Evolutionary conservation across 2,888 invertebrate genomes (phyloP), one percentile per base, ranked within the genome.

Genomic region (Acrobasis repandana): DNA sequence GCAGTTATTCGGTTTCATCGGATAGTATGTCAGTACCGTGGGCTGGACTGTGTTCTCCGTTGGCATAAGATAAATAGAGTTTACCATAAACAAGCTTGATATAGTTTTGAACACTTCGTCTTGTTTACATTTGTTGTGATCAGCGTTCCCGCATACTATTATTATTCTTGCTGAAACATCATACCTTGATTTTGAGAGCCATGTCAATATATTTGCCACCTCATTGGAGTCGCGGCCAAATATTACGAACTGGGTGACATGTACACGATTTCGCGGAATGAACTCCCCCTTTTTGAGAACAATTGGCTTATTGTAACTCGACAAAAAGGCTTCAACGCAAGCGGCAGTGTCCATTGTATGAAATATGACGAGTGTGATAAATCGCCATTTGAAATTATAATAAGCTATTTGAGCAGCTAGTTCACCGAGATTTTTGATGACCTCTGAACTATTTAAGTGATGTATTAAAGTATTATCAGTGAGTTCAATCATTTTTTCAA

Each of bases 351-450:
- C 65, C 11, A 79, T 48, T 2, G 76, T 62, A 57, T 71, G 77
- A 61, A 74, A 82, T 59, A 86, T 69, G 5, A 85, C 69, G 0
- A 86, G 61, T 2, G 83, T 81, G 2, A 81, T 62, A 43, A 76
- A 85, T 5, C 83, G 79, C 85, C 83, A 85, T 66, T 85, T 76
- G 59, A 83, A 87, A 68, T 86, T 86, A 49, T 81, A 69, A 58
- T 67, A 76, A 0, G 82, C 82, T n/a, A 87, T 75, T 63, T 82
- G 83, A 11, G 85, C 82, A 9, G 83, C 82, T n/a, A 79, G 61
- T 63, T 65, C 57, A 6, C 82, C 79, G 20, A 85, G 69, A 14
- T 77, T 74, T 38, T 65, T 60, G 15, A 68, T 60, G 15, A 71
- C 61, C 8, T 63, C 56, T 10, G 67, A 62, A 28, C 61, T 63